Evolutionary conservation across 2,113 vertebrate genomes (phyloP).

Genomic region (Scortum barcoo): DNA sequence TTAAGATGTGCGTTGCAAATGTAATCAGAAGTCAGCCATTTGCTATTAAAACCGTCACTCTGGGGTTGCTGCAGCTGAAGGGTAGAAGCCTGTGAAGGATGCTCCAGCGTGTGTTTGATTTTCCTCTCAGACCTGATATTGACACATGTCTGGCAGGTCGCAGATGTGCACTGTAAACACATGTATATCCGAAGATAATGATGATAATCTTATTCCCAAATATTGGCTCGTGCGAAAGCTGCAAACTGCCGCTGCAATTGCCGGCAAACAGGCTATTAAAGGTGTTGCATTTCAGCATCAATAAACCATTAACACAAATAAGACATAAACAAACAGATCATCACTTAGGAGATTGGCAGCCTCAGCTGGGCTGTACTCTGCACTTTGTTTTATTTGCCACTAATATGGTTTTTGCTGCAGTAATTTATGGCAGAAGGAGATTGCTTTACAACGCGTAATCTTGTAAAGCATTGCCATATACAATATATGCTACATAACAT

Average conservation of each 20-base stretch:
- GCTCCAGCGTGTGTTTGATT: background rate
- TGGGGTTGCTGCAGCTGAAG: background rate
- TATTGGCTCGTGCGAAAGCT: background rate
- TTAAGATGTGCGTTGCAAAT: conserved; percentile 43
- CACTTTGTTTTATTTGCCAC: background rate
- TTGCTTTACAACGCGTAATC: background rate
- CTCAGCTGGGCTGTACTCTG: background rate
- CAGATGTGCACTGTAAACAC: conserved; percentile 12
- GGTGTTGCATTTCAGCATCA: conserved; percentile 8
- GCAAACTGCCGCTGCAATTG: background rate
- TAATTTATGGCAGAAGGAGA: background rate
- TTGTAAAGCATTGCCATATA: background rate
- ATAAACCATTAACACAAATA: conserved; percentile 27
- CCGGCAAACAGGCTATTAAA: conserved; percentile 9
- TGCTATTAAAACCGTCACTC: conserved; percentile 37
- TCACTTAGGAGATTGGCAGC: background rate
- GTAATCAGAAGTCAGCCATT: conserved; percentile 40
- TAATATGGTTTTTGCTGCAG: background rate
- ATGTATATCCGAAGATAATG: conserved; percentile 6
- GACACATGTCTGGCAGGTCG: conserved; percentile 23
- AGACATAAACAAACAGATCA: conserved; percentile 22
- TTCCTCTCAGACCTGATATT: background rate
- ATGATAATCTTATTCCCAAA: conserved; percentile 15
- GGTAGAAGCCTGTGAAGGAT: background rate
- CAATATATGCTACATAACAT: too few relatives aligned